Evolutionary conservation across 2,888 invertebrate species (phyloP), one percentile per base, ranked within the genome.

Genomic region (Elegia similella): DNA sequence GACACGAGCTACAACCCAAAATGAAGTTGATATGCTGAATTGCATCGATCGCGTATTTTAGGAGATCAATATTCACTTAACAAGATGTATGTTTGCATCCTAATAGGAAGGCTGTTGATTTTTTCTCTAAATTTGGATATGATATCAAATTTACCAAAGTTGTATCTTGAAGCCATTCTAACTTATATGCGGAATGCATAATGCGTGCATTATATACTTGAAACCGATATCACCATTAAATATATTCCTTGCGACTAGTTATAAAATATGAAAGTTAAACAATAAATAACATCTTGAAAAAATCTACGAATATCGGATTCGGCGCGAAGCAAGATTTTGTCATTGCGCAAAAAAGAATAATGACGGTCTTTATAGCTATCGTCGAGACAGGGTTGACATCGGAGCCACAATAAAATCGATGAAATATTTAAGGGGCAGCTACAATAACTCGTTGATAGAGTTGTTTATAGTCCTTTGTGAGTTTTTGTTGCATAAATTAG

Each of bases 321-420:
- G 73, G 76, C 68, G 75, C 75, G 72, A 82, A 80, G 78, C 76
- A 78, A 76, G 72, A 76, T 73, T 74, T 73, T 68, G 69, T 74
- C 72, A 73, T 79, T 82, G 76, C 77, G 77, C 78, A 85, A 83
- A 86, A 80, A 78, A 75, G 66, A 77, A 76, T 75, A 75, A 79
- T 76, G 80, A 78, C 78, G 64, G 77, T 75, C 74, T 88, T 87
- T 88, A 87, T 84, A 81, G 80, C 73, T 70, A 71, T 80, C 79
- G 86, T 75, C 88, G 86, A 85, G 89, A 89, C 89, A 75, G 73
- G 80, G 86, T 86, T 89, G 90, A 90, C 91, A 90, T 84, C 73
- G 90, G 91, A 88, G 91, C 90, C 90, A 86, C 81, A 89, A 91
- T 91, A 91, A 91, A 91, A 89, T 90, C 88, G 86, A 89, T 91